A percentile compares a stretch with the other conserved stretches of the same genome.
phyloP scores from a whole-genome alignment of 1,140 invertebrate species.

The Macrosteles quadrilineatus region DNA sequence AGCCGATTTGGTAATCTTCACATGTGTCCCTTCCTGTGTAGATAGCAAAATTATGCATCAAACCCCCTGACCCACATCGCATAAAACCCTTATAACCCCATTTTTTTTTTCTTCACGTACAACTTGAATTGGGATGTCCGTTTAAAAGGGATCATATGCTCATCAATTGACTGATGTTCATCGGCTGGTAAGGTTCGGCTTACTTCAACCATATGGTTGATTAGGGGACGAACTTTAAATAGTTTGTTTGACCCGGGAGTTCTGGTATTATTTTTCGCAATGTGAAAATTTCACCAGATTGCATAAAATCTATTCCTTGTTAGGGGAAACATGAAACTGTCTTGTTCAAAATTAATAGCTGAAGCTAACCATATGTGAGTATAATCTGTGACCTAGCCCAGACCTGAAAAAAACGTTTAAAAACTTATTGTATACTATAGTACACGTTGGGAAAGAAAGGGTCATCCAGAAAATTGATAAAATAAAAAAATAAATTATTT shows the following conservation, averaged over 20 bases:
- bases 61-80: conserved; percentile 37
- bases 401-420: too few species aligned
- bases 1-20: conserved; percentile 40
- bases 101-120: conserved; percentile 48
- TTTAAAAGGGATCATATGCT: conserved; percentile 47
- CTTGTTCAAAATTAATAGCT: too few species aligned
- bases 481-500: too few species aligned
- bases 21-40: conserved; percentile 39
- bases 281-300: neutral
- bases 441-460: too few species aligned
- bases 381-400: too few species aligned
- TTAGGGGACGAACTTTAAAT: conserved; percentile 19
- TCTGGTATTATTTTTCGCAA: neutral
- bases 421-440: too few species aligned
- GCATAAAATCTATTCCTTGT: neutral
- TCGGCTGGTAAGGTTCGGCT: conserved; percentile 39
- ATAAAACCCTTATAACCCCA: conserved; percentile 46
- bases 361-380: too few species aligned
- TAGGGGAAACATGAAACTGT: too few species aligned
- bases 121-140: conserved; percentile 43
- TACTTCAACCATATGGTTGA: conserved; percentile 42
- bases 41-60: conserved; percentile 45
- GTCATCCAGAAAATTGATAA: too few species aligned
- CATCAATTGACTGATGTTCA: conserved; percentile 45
- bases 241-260: conserved; percentile 33